phyloP scores from a whole-genome alignment of 2,888 invertebrate genomes.

The Drosophila sordidula region DNA sequence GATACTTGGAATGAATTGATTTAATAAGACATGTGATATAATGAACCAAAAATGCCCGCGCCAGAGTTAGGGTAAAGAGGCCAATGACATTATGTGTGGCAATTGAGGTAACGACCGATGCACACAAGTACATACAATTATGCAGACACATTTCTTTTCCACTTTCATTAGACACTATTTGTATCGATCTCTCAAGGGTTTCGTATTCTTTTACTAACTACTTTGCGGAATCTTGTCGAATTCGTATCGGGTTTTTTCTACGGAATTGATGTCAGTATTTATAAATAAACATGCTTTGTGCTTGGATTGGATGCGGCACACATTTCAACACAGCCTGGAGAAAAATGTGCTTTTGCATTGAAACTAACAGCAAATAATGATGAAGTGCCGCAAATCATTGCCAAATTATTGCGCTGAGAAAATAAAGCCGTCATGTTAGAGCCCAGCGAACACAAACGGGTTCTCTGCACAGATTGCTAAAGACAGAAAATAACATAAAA shows the following conservation, averaged over 20 bases:
- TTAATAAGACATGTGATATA: background rate
- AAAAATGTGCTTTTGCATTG: background rate
- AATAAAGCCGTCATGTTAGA: slow-evolving; percentile 18
- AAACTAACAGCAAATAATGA: slow-evolving; percentile 1
- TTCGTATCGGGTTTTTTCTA: slow-evolving; percentile 9
- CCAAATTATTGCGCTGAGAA: slow-evolving; percentile 28
- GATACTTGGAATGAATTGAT: no score
- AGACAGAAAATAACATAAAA: slow-evolving; percentile 10
- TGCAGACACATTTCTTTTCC: background rate
- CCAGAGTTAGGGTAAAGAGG: slow-evolving; percentile 9
- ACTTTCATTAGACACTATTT: slow-evolving; percentile 25
- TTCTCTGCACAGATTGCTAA: slow-evolving; percentile 19
- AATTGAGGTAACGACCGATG: background rate
- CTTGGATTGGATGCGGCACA: slow-evolving; percentile 16
- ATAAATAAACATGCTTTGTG: slow-evolving; percentile 10
- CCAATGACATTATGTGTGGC: slow-evolving; percentile 12
- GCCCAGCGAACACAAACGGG: slow-evolving; percentile 31
- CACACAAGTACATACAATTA: background rate
- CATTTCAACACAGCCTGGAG: background rate
- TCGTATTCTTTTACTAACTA: slow-evolving; percentile 9
- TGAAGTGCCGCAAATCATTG: slow-evolving; percentile 19
- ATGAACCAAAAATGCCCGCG: background rate
- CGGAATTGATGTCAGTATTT: slow-evolving; percentile 10
- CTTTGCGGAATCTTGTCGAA: slow-evolving; percentile 13
- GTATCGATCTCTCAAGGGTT: slow-evolving; percentile 8